phyloP scores from a whole-genome alignment of 2,113 vertebrate species.

The Ardeotis arabs region DNA sequence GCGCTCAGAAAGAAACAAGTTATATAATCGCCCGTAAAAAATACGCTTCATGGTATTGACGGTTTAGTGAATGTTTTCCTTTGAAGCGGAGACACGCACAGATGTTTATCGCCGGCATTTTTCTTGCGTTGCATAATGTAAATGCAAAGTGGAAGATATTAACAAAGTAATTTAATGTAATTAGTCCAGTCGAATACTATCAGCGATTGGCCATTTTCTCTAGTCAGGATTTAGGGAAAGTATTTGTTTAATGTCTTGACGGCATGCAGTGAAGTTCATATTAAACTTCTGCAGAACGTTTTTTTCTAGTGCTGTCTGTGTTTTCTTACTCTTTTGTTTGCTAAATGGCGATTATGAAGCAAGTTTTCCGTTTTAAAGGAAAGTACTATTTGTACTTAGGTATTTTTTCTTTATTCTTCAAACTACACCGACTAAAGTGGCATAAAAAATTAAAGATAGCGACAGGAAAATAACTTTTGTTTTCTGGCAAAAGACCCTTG shows the following conservation, averaged over 20 bases:
- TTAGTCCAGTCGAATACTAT: not conserved
- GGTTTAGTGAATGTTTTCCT: not conserved
- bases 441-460: not conserved
- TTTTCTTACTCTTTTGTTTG: not conserved
- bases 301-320: not conserved
- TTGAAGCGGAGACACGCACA: not conserved
- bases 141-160: not conserved
- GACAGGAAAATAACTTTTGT: not conserved
- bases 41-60: not conserved
- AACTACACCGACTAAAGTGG: not conserved
- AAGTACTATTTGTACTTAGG: not conserved
- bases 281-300: not conserved
- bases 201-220: not conserved
- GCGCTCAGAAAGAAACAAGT: conserved; percentile 12
- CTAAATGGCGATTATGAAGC: not conserved
- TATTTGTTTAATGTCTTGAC: not conserved
- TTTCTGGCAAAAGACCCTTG: not conserved
- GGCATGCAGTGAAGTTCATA: not conserved
- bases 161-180: not conserved
- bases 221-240: not conserved
- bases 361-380: not conserved
- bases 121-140: not conserved
- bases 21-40: conserved; percentile 54
- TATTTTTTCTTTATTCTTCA: not conserved
- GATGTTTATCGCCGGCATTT: not conserved